phyloP scores from a whole-genome alignment of 2,888 invertebrate genomes.

The Drosophila meridionalis region DNA sequence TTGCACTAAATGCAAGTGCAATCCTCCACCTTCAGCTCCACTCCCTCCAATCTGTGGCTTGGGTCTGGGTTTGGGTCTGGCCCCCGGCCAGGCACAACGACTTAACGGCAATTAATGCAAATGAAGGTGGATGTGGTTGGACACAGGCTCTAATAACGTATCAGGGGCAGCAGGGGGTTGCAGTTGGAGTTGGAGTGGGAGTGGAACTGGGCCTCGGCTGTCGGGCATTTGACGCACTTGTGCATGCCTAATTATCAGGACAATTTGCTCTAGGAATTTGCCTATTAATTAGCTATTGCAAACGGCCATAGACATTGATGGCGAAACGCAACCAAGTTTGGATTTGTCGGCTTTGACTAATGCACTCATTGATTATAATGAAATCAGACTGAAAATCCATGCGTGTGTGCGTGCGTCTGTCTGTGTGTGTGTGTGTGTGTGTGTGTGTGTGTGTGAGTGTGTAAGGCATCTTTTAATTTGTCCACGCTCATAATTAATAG shows the following conservation, averaged over 20 bases:
- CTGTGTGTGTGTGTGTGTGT: neutral
- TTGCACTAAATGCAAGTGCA: conserved; percentile 69
- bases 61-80: neutral
- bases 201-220: neutral
- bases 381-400: conserved; percentile 61
- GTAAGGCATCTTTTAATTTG: conserved; percentile 66
- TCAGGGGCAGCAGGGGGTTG: neutral
- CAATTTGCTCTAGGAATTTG: conserved; percentile 78
- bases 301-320: conserved; percentile 43
- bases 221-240: conserved; percentile 65
- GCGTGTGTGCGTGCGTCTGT: neutral
- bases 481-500: conserved; percentile 69
- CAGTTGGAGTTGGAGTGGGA: too few species aligned
- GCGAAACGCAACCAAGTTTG: conserved; percentile 46
- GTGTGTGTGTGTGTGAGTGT: neutral
- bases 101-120: conserved; percentile 79
- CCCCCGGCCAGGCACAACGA: conserved; percentile 48
- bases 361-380: conserved; percentile 79
- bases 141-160: conserved; percentile 14
- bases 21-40: neutral
- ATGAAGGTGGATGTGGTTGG: conserved; percentile 65
- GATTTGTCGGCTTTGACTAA: conserved; percentile 66
- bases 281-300: conserved; percentile 77
- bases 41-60: neutral
- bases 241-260: conserved; percentile 79